These are phyloP conservation scores for Neomicropteryx cornuta DNA, from an alignment of 1,140 invertebrate species.

Conservation along the genomic window DNA sequence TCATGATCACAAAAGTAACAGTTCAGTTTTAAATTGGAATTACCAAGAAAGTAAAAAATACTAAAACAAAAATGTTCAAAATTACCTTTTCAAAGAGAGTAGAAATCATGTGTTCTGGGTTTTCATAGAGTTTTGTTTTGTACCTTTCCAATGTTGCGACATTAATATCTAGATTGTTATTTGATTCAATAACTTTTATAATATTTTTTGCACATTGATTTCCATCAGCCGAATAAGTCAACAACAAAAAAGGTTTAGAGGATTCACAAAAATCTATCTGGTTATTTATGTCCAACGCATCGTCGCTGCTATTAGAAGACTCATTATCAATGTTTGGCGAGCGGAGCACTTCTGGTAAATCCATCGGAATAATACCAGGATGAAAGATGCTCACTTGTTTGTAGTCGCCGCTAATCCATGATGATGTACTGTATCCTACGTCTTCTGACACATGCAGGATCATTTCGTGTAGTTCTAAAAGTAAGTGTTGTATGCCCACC, in stretches of 20 bases:
- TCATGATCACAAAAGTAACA: no score
- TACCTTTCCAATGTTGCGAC: no score
- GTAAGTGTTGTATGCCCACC: slow-evolving; percentile 28
- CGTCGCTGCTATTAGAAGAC: not conserved
- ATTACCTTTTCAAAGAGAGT: no score
- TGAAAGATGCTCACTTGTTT: slow-evolving; percentile 21
- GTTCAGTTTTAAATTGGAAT: no score
- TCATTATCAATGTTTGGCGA: slow-evolving; percentile 14
- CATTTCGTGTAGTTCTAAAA: slow-evolving; percentile 23
- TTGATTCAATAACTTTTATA: no score
- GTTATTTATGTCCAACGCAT: not conserved
- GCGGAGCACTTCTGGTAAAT: slow-evolving; percentile 29
- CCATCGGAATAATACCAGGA: slow-evolving; percentile 26
- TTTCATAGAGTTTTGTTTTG: no score
- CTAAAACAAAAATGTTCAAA: no score
- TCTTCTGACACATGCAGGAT: slow-evolving; percentile 23
- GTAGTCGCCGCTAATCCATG: slow-evolving; percentile 21
- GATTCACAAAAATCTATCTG: no score
- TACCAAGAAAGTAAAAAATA: no score
- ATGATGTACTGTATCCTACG: slow-evolving; percentile 33
- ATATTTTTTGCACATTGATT: slow-evolving; percentile 27
- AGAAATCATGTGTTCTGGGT: no score
- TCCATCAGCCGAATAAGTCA: slow-evolving; percentile 36
- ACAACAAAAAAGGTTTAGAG: slow-evolving; percentile 28
- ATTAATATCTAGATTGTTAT: no score